phyloP scores from a whole-genome alignment of 2,888 invertebrate species.

The Eupithecia subfuscata region DNA sequence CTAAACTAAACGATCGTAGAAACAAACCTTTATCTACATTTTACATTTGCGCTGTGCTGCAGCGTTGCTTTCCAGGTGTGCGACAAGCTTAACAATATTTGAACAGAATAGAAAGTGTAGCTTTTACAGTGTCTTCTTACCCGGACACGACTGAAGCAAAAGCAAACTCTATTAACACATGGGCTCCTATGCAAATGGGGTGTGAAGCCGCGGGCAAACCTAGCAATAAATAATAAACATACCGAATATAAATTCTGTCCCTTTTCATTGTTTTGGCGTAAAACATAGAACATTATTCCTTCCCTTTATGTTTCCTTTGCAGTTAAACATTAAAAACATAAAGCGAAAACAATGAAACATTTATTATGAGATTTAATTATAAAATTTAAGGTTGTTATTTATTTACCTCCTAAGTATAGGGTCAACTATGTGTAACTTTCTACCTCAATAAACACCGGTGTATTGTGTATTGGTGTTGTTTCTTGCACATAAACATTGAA shows the following conservation, averaged over 20 bases:
- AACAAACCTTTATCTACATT: too few relatives aligned
- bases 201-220: background rate
- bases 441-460: too few relatives aligned
- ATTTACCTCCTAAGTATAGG: too few relatives aligned
- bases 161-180: background rate
- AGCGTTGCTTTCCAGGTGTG: too few relatives aligned
- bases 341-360: background rate
- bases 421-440: too few relatives aligned
- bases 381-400: too few relatives aligned
- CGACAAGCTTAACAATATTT: too few relatives aligned
- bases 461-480: background rate
- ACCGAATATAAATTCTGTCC: background rate
- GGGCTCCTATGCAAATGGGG: background rate
- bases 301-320: slow-evolving; percentile 2
- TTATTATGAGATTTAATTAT: background rate
- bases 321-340: background rate
- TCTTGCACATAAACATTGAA: too few relatives aligned
- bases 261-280: background rate
- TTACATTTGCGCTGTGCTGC: too few relatives aligned
- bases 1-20: too few relatives aligned
- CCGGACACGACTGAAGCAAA: background rate
- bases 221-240: background rate
- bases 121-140: background rate
- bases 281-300: background rate
- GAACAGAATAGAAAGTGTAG: too few relatives aligned